phyloP scores from a whole-genome alignment of 2,797 vertebrate species.

The Sardinella longiceps region DNA sequence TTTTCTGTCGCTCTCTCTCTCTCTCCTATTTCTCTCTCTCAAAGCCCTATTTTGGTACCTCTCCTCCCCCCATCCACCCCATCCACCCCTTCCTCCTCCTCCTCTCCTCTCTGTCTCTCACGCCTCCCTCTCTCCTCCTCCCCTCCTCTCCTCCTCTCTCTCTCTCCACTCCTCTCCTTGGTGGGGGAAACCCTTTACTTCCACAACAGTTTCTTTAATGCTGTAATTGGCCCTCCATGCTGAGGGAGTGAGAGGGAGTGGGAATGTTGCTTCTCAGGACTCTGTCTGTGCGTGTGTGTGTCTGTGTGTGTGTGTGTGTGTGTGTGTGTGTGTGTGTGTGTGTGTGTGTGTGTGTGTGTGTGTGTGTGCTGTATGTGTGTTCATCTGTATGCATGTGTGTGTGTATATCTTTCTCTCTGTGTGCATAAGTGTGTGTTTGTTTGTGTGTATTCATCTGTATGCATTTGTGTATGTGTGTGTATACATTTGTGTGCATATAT shows the following conservation, averaged over 20 bases:
- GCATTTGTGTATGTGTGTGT: neutral
- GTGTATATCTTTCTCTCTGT: neutral
- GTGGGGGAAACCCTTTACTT: neutral
- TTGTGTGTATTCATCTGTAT: too few species aligned
- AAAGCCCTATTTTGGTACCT: neutral
- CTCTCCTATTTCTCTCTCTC: too few species aligned
- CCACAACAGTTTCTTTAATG: conserved; percentile 20
- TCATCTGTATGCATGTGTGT: neutral
- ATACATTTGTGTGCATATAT: neutral
- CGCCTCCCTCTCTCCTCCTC: neutral
- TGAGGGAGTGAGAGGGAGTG: neutral
- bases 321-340: neutral
- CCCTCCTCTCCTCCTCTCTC: neutral
- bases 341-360: neutral
- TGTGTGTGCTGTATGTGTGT: neutral
- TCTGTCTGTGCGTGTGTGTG: too few species aligned
- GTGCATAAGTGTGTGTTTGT: too few species aligned
- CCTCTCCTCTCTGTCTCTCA: too few species aligned
- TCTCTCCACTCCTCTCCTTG: neutral
- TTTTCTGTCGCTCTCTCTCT: neutral
- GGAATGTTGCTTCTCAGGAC: neutral
- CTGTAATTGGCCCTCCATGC: conserved; percentile 9
- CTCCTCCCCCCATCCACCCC: neutral
- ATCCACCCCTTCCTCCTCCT: neutral
- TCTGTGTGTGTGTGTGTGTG: neutral